These are phyloP conservation scores for Allygus modestus DNA, from an alignment of 2,888 invertebrate genomes.

Conservation along the genomic window DNA sequence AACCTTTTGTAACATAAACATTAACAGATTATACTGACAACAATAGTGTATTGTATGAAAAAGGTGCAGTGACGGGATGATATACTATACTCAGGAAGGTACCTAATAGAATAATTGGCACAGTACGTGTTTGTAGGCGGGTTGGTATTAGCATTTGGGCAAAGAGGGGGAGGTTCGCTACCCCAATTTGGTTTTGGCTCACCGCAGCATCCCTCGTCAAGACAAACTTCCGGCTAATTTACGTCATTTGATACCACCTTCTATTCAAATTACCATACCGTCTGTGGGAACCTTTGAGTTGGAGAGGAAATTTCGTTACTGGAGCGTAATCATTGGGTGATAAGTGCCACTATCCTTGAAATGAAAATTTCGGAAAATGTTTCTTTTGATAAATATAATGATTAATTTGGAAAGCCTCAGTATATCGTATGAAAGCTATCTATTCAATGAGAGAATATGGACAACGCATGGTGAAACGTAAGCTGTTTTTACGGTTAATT, in stretches of 20 bases:
- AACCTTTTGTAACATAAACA: neutral
- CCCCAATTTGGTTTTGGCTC: constrained; percentile 49
- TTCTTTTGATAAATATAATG: no score
- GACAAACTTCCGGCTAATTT: constrained; percentile 48
- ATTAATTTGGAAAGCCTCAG: no score
- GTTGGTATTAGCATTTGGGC: constrained; percentile 35
- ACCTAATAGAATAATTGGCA: constrained; percentile 50
- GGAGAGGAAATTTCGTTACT: neutral
- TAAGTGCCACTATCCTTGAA: neutral
- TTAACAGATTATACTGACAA: neutral
- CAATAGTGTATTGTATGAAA: neutral
- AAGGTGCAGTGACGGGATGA: neutral
- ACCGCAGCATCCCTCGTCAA: constrained; percentile 30
- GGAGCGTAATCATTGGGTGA: neutral
- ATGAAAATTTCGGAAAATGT: no score
- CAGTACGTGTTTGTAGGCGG: constrained; percentile 51
- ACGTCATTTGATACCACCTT: constrained; percentile 38
- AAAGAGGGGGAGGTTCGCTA: constrained; percentile 13
- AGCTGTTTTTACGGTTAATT: no score
- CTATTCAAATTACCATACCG: neutral
- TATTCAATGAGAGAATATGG: no score
- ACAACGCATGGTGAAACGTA: no score
- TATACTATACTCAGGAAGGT: neutral
- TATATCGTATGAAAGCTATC: no score
- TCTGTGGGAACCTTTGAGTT: neutral